Evolutionary conservation across 2,797 vertebrate species (phyloP), one percentile per base, ranked within the genome.

Genomic region (Hemibagrus guttatus): DNA sequence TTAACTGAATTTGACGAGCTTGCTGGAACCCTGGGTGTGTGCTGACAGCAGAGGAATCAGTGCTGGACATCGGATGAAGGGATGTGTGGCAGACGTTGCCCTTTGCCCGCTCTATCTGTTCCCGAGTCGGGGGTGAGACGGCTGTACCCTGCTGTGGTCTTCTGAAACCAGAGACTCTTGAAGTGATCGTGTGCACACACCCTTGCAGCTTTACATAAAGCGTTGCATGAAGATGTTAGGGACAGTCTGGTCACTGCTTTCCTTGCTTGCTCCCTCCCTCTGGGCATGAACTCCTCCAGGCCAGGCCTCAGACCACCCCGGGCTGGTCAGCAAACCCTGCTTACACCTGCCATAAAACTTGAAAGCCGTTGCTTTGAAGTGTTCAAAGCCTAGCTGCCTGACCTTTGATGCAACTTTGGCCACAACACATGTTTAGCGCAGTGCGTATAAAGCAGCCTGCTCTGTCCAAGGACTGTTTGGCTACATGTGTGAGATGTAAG

Each of bases 81-180:
- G 90, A 92, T 93, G 95, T 94, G 92, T 94, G 95, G 92, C 93
- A 93, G 93, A 92, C 92, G 93, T 91, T 94, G 94, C 95, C 95
- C 93, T 91, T 96, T 87, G 93, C 93, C 97, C 97, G 94, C 96
- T 97, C 96, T 96, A 96, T 96, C 95, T 93, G 93, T 94, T 94
- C 94, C 92, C 93, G 94, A 94, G 93, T 92, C 90, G 89, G 89
- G 92, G 93, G 95, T 89, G 92, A 94, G 94, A 94, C 74, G 93
- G 95, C 95, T 94, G 92, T 94, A 95, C 95, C 98, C 98, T 97
- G 97, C 98, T 99, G 98, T 93, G 98, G 96, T 95, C 93, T 94
- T 94, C 95, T 99, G 98, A 98, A 99, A 99, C 95, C 92, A 96
- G 97, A 99, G 97, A 99, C 94, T 95, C 96, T 99, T 99, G 98